Conservation (phyloP, 2,113 vertebrate species). For the Cheilinus undulatus region DNA sequence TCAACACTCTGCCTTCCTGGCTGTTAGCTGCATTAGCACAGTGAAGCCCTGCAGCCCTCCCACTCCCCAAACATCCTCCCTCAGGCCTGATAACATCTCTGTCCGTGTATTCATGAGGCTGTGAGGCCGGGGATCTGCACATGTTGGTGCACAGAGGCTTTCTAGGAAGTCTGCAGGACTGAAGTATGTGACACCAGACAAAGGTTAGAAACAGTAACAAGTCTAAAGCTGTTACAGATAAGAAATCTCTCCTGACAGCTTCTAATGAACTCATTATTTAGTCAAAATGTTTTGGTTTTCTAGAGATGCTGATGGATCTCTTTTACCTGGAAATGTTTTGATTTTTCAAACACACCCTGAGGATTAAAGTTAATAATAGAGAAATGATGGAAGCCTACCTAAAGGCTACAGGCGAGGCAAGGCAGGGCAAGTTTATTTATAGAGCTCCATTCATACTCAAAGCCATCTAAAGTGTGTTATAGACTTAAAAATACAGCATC, state of each 20-base stretch:
- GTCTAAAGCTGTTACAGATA: constrained; percentile 19
- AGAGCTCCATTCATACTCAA: too few relatives aligned
- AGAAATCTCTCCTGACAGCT: constrained; percentile 15
- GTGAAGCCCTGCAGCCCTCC: constrained; percentile 82
- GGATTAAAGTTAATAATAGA: constrained; percentile 21
- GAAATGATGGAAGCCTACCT: not conserved
- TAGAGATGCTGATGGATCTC: constrained; percentile 16
- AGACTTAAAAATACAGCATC: too few relatives aligned
- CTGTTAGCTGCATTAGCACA: constrained; percentile 87
- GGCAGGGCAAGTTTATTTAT: too few relatives aligned
- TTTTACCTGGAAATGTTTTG: constrained; percentile 29
- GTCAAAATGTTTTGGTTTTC: not conserved
- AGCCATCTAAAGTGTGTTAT: too few relatives aligned
- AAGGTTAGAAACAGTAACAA: constrained; percentile 16
- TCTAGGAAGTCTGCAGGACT: constrained; percentile 59
- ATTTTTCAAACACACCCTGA: constrained; percentile 6
- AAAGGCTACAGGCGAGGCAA: too few relatives aligned
- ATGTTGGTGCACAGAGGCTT: constrained; percentile 44
- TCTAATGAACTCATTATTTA: constrained; percentile 11
- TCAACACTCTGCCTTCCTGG: constrained; percentile 90
- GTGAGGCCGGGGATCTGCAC: constrained; percentile 20
- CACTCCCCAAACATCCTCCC: constrained; percentile 80
- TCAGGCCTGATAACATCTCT: constrained; percentile 79
- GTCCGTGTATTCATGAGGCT: constrained; percentile 66
- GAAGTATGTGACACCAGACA: constrained; percentile 38